Conservation (phyloP, 35 echinoderm and acorn worm species). For the Heliocidaris erythrogramma region DNA sequence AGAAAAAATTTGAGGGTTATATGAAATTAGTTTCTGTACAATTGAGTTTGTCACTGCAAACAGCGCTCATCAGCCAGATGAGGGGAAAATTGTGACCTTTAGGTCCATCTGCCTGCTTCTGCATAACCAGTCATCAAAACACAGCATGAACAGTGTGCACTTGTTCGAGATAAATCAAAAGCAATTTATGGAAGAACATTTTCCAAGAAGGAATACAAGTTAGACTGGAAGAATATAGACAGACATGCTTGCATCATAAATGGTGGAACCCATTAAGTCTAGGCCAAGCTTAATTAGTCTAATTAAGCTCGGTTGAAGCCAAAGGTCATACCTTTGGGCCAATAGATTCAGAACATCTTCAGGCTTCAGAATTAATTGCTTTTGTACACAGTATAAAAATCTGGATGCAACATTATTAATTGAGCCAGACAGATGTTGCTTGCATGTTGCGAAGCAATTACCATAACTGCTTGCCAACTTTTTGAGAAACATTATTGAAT, state of each 20-base stretch:
- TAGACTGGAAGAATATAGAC: not conserved
- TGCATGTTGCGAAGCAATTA: not conserved
- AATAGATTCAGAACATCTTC: not conserved
- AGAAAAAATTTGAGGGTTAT: not conserved
- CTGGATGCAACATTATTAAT: not conserved
- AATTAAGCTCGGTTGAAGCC: not conserved
- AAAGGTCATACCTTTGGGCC: not conserved
- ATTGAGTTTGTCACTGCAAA: not conserved
- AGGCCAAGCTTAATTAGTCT: slow-evolving; percentile 1
- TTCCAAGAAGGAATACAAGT: not conserved
- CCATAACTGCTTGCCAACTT: not conserved
- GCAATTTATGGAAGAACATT: not conserved
- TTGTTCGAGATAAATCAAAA: not conserved
- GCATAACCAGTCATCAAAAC: not conserved
- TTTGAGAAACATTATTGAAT: not conserved
- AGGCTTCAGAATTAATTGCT: not conserved
- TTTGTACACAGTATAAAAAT: not conserved
- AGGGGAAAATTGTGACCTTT: not conserved
- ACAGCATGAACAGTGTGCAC: not conserved
- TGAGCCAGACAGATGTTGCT: not conserved
- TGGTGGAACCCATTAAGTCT: not conserved
- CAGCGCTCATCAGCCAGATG: not conserved
- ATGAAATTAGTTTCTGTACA: not conserved
- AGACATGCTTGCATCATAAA: slow-evolving; percentile 1
- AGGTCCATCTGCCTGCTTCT: not conserved